phyloP scores from a whole-genome alignment of 1,140 invertebrate species.

The Pachypeltis micranthus region DNA sequence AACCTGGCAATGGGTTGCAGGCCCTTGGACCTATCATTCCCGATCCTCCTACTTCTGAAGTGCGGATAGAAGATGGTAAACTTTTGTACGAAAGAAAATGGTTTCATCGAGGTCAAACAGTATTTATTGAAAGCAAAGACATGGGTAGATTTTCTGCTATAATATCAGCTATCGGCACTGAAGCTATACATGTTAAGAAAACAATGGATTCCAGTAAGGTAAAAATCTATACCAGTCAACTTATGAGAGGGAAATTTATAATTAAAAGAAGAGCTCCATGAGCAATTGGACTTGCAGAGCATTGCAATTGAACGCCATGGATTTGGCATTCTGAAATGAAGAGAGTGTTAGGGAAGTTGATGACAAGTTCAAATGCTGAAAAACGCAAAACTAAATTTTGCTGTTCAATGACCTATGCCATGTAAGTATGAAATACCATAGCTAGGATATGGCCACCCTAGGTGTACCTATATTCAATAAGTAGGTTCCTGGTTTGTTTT shows the following conservation, averaged over 20 bases:
- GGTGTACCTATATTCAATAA: too few relatives aligned
- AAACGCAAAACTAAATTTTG: too few relatives aligned
- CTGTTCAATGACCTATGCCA: too few relatives aligned
- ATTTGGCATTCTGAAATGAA: too few relatives aligned
- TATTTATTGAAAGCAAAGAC: constrained; percentile 82
- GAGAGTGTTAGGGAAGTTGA: too few relatives aligned
- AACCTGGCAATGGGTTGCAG: constrained; percentile 31
- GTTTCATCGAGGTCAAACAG: constrained; percentile 86
- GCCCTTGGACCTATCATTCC: constrained; percentile 19
- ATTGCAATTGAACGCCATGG: too few relatives aligned
- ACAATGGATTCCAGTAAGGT: constrained; percentile 65
- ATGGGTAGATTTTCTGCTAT: constrained; percentile 66
- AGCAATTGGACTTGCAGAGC: too few relatives aligned
- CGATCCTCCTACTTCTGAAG: constrained; percentile 18
- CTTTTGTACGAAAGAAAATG: constrained; percentile 85
- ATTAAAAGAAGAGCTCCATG: constrained; percentile 71
- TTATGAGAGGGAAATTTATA: constrained; percentile 76
- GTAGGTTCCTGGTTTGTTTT: too few relatives aligned
- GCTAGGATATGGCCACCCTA: too few relatives aligned
- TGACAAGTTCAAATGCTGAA: too few relatives aligned
- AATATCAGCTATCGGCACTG: constrained; percentile 77
- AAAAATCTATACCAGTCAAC: constrained; percentile 66
- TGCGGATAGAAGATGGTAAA: constrained; percentile 80
- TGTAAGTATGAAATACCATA: too few relatives aligned
- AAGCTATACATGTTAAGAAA: constrained; percentile 84